Conservation (phyloP, 2,888 invertebrate genomes). For the Cosmorhoe ocellata region DNA sequence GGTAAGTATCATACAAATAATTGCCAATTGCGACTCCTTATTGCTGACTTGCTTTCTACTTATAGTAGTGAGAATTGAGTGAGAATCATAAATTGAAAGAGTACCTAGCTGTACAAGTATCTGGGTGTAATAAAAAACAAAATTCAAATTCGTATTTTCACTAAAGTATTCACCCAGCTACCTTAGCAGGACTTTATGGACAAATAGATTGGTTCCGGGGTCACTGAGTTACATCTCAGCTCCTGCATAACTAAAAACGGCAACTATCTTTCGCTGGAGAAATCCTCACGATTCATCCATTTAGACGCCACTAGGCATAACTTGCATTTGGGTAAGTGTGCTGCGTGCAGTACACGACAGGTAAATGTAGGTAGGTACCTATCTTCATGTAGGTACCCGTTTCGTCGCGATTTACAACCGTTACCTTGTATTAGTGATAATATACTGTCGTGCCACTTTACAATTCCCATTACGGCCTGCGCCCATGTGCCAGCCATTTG, state of each 20-base stretch:
- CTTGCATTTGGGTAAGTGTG: slow-evolving; percentile 45
- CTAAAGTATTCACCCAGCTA: slow-evolving; percentile 42
- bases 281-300: slow-evolving; percentile 33
- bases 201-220: slow-evolving; percentile 47
- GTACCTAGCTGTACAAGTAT: too few species aligned
- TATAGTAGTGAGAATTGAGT: too few species aligned
- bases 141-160: slow-evolving; percentile 1
- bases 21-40: slow-evolving; percentile 48
- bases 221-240: slow-evolving; percentile 43
- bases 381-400: slow-evolving; percentile 15
- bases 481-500: slow-evolving; percentile 35
- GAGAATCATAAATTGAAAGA: slow-evolving; percentile 22
- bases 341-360: slow-evolving; percentile 26
- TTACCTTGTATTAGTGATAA: slow-evolving; percentile 50
- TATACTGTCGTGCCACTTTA: slow-evolving; percentile 46
- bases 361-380: slow-evolving; percentile 28
- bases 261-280: slow-evolving; percentile 39
- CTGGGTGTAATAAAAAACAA: too few species aligned
- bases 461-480: slow-evolving; percentile 36
- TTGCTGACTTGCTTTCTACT: slow-evolving; percentile 54
- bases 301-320: slow-evolving; percentile 21
- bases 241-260: slow-evolving; percentile 40
- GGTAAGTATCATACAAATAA: slow-evolving; percentile 60
- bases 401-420: slow-evolving; percentile 48
- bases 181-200: too few species aligned